Evolutionary conservation across 2,888 invertebrate species (phyloP).

Genomic region (Troides helena): DNA sequence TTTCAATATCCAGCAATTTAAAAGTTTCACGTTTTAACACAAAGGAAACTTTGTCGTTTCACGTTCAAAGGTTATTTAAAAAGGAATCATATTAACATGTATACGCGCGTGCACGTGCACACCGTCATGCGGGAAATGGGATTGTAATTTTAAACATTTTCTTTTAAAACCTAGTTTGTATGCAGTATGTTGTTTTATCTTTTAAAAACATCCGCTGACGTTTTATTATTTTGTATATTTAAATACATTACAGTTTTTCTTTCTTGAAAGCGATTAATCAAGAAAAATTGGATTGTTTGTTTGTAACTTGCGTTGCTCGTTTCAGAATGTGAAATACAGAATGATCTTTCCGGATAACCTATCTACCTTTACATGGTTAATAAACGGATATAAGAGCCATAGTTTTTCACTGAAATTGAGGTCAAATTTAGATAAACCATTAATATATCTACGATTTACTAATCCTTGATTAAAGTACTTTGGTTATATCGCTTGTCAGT

Average conservation of each 20-base stretch:
- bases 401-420: too few relatives aligned
- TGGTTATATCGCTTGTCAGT: too few relatives aligned
- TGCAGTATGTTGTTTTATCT: neutral
- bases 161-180: neutral
- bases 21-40: neutral
- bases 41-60: constrained; percentile 1
- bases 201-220: neutral
- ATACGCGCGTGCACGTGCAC: neutral
- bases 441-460: too few relatives aligned
- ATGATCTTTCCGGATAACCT: too few relatives aligned
- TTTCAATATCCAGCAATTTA: neutral
- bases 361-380: too few relatives aligned
- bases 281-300: too few relatives aligned
- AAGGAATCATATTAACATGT: neutral
- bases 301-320: too few relatives aligned
- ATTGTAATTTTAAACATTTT: neutral
- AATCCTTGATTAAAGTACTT: too few relatives aligned
- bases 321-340: too few relatives aligned
- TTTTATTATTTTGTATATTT: neutral
- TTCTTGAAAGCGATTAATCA: neutral
- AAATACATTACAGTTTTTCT: neutral
- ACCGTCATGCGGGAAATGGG: neutral
- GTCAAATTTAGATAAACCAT: too few relatives aligned
- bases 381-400: too few relatives aligned
- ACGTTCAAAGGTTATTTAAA: neutral